Conservation (phyloP, 2,797 vertebrate species). For the Pantherophis vulpinus region DNA sequence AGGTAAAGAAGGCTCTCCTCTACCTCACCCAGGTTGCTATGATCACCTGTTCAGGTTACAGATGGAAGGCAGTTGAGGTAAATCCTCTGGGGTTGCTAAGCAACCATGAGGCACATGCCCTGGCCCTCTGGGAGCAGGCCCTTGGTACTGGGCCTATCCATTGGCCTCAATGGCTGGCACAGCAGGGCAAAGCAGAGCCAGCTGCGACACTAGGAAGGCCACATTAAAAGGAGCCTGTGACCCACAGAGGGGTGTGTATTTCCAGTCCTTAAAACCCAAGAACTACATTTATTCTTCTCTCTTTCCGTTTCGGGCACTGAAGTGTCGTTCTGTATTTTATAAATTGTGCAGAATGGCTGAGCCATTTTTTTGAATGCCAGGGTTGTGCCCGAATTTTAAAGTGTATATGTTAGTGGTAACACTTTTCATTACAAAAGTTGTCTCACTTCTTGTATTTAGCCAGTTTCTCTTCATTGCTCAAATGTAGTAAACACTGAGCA, state of each 20-base stretch:
- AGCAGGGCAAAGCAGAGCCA: not conserved
- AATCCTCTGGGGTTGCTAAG: conserved; percentile 1
- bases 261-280: not conserved
- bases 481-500: not conserved
- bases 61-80: not conserved
- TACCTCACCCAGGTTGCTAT: not conserved
- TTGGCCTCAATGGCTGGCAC: not conserved
- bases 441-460: not conserved
- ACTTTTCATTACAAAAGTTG: not conserved
- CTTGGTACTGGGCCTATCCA: not conserved
- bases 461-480: not conserved
- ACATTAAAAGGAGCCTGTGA: not conserved
- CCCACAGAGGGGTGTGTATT: not conserved
- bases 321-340: not conserved
- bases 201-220: not conserved
- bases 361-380: not conserved
- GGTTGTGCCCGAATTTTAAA: not conserved
- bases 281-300: not conserved
- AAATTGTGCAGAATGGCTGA: not conserved
- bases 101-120: not conserved
- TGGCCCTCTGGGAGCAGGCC: not conserved
- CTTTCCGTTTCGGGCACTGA: not conserved
- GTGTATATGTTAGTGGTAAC: not conserved
- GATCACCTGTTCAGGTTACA: not conserved
- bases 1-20: not conserved